Evolutionary conservation across 1,140 invertebrate species (phyloP).

Genomic region (Teleogryllus occipitalis): DNA sequence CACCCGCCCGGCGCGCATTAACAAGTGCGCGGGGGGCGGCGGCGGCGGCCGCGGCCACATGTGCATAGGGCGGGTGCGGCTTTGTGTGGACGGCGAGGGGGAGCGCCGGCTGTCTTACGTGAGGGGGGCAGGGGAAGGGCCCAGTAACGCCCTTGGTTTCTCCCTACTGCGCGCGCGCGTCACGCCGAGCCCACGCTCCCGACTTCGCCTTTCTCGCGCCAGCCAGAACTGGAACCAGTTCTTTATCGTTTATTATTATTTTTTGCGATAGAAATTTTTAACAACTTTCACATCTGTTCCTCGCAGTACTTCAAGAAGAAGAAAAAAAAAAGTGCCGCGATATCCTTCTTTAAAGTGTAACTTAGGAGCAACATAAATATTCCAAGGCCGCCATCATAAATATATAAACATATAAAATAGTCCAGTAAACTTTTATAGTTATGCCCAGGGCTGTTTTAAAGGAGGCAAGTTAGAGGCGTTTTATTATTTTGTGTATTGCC

Average conservation of each 20-base stretch:
- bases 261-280: background rate
- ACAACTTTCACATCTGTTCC: background rate
- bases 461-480: background rate
- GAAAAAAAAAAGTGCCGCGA: background rate
- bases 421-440: slow-evolving; percentile 5
- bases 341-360: slow-evolving; percentile 1
- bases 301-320: background rate
- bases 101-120: background rate
- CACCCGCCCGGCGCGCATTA: background rate
- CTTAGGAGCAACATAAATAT: background rate
- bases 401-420: slow-evolving; percentile 6
- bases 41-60: background rate
- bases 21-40: background rate
- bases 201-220: no score
- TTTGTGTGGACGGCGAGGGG: background rate
- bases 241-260: background rate
- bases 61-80: background rate
- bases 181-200: no score
- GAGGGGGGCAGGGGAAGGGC: no score
- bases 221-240: background rate
- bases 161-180: no score
- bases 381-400: background rate
- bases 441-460: background rate
- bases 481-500: slow-evolving; percentile 2
- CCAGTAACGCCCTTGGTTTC: no score